Evolutionary conservation across 2,113 vertebrate species (phyloP).

Genomic region (Myotis brandtii): DNA sequence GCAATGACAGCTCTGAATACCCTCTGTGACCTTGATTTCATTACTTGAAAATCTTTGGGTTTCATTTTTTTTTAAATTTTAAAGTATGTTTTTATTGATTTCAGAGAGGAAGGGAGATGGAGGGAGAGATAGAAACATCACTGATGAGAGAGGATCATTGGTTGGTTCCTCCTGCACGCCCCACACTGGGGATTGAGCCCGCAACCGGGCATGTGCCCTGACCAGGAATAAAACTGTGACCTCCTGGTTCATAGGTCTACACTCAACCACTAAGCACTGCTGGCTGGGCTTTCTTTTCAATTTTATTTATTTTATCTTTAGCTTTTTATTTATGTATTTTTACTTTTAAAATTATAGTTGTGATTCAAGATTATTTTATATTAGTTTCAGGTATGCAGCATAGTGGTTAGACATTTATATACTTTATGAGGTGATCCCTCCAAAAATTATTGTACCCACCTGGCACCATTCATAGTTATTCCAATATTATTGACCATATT

Average conservation of each 20-base stretch:
- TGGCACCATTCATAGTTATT: background rate
- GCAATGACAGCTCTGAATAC: fast-evolving
- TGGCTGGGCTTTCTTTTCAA: background rate
- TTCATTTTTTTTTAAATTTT: background rate
- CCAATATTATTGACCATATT: background rate
- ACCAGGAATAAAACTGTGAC: too few relatives aligned
- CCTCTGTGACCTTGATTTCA: background rate
- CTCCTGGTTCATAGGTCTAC: too few relatives aligned
- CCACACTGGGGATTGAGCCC: too few relatives aligned
- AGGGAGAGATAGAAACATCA: too few relatives aligned
- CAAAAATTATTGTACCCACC: background rate
- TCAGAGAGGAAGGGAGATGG: too few relatives aligned
- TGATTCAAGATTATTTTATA: background rate
- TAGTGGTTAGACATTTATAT: background rate
- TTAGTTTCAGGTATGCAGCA: background rate
- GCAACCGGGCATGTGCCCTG: too few relatives aligned
- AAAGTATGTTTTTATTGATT: too few relatives aligned
- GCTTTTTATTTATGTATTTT: background rate
- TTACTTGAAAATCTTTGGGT: background rate
- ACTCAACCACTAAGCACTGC: too few relatives aligned
- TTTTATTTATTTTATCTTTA: background rate
- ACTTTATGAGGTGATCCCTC: background rate
- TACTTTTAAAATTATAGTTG: background rate
- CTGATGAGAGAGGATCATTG: too few relatives aligned
- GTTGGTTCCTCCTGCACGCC: too few relatives aligned